Base-by-base conservation (phyloP, 2,797 vertebrate species). In the Cynodonichthys magdalenae region DNA sequence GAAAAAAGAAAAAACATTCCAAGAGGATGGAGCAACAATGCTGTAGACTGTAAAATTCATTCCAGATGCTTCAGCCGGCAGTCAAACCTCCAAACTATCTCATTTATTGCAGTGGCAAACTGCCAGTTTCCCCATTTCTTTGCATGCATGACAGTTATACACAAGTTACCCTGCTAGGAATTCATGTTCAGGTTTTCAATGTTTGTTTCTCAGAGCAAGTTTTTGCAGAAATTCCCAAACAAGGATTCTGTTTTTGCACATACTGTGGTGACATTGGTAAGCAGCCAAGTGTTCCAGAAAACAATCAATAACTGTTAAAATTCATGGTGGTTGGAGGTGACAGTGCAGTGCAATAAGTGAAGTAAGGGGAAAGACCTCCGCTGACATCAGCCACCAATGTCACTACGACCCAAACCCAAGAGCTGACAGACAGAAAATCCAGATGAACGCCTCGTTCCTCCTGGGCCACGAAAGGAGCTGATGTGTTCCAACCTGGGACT, bases 401-500 rank as follows among this genome's bases (percentile, higher is more conserved):
- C 79, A 82, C 76, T 59, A 69, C 52, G 31, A 44, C 65, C 65
- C 53, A 63, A 63, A 70, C 60, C 55, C 75, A 81, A 86, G 46
- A 74, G 90, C 91, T 92, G 90, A 92, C 87, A 41, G 72, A 83
- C 83, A 83, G 81, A 90, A 87, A 84, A 83, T 57, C 73, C 82
- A 78, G 79, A 86, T 74, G 73, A 84, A 85, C 66, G 58, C 71
- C 80, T 69, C 50, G 75, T 69, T 81, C 66, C 78, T 75, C 63
- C 56, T 46, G 55, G 61, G 62, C 66, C 58, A 42, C 36, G 20
- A 69, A 65, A 83, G 71, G 63, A 79, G 80, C 80, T 84, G 84
- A 81, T 76, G 83, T 59, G 74, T 63, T 64, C 75, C 55, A 80
- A 76, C 86, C 69, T 62, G 83, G 84, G 84, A 83, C 56, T 12